Base-by-base conservation (phyloP, 30 jellyfish, hydroid and myxozoan species). In the Aurelia sp. region DNA sequence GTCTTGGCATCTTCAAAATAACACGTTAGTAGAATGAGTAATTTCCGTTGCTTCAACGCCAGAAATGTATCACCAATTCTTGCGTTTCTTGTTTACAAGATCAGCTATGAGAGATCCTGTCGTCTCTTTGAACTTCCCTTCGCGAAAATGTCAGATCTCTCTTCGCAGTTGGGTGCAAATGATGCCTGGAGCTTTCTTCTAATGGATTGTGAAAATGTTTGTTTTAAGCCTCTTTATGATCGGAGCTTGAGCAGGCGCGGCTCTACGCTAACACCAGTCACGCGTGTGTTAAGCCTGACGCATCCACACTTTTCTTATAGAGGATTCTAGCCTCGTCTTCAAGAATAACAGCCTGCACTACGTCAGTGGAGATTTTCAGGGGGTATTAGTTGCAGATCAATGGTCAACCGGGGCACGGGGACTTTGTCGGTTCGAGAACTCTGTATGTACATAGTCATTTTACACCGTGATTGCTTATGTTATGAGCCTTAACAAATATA, bases 1-100 rank as follows among this genome's bases (percentile, higher is more conserved):
- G 99, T 52, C 99, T 91, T 12, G 99, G 99, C 99, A 94, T 94
- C 64, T 77, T 62, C 48, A 38, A 60, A 60, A 63, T 18, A 24
- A 22, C 81, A 30, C 63, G 55, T 0, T 44, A 44, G 55, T 8
- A 44, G 9, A 44, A 44, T 44, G 55, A 44, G 55, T 44, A 44
- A 44, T 44, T 7, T 44, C 55, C 55, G 55, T 44, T 44, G 15
- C 55, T 44, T 44, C 55, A 44, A 44, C 55, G 7, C 18, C 33
- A 13, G 33, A 17, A 21, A 18, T 21, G 75, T 64, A 44, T 21
- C 35, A 64, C 75, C 71, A 61, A 61, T 61, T n/a, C 2, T 61
- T n/a, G 13, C 0, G 13, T 10, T n/a, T 5, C 33, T 22, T 19
- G 33, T 61, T 61, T 33, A 18, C 77, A n/a, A 19, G 21, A 8